Conservation (phyloP, 2,888 invertebrate genomes). For the Cacoxenus indagator region DNA sequence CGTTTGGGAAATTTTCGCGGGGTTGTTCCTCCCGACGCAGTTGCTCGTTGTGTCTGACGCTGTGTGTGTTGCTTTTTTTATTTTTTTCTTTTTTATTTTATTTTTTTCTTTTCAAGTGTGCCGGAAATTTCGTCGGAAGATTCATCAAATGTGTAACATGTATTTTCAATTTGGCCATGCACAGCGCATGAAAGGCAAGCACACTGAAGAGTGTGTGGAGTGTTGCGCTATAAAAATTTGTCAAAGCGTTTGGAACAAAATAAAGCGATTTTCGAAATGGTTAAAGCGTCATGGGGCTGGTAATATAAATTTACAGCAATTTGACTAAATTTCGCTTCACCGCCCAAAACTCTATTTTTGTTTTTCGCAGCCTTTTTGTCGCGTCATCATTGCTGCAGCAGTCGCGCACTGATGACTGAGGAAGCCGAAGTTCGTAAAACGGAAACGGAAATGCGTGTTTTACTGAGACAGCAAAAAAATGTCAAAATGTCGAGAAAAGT, state of each 20-base stretch:
- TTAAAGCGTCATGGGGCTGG: conserved; percentile 1
- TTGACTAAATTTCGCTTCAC: not conserved
- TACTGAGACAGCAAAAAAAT: conserved; percentile 45
- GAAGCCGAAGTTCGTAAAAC: conserved; percentile 33
- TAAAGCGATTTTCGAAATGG: not conserved
- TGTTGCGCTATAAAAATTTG: conserved; percentile 26
- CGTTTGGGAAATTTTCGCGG: conserved; percentile 11
- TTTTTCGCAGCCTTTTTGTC: not conserved
- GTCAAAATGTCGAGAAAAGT: not conserved
- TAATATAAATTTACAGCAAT: conserved; percentile 13
- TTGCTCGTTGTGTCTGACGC: not conserved
- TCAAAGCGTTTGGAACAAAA: conserved; percentile 37
- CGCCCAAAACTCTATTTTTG: not conserved
- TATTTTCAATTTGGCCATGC: conserved; percentile 38
- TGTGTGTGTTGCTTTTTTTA: not conserved
- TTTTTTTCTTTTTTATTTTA: not conserved
- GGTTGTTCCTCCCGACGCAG: not conserved
- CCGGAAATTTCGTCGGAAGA: conserved; percentile 12
- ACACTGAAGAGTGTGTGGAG: not conserved
- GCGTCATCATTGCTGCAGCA: not conserved
- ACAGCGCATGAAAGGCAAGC: conserved; percentile 25
- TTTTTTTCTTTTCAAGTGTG: not conserved
- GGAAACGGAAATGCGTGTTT: conserved; percentile 54
- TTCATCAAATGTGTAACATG: conserved; percentile 32
- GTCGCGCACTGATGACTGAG: not conserved